Evolutionary conservation across 2,888 invertebrate genomes (phyloP).

Genomic region (Caenorhabditis wallacei): DNA sequence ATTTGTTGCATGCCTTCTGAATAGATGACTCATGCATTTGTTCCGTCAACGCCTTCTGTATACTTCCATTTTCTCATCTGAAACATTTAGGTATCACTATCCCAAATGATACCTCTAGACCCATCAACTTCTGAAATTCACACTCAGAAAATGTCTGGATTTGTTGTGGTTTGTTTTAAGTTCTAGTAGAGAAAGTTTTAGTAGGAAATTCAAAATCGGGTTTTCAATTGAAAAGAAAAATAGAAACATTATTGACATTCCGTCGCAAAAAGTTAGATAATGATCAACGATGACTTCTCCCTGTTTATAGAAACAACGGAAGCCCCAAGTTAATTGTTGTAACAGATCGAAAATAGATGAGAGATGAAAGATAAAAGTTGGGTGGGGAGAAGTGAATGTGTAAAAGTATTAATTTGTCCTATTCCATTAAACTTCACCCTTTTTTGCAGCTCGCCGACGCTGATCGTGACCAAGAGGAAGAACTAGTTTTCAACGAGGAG

Average conservation of each 20-base stretch:
- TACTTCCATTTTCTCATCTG: constrained; percentile 7
- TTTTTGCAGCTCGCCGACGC: constrained; percentile 69
- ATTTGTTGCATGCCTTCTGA: constrained; percentile 17
- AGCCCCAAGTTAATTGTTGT: constrained; percentile 1
- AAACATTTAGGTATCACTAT: constrained; percentile 7
- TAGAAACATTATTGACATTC: not conserved
- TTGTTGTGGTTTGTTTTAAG: constrained; percentile 61
- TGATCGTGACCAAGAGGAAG: constrained; percentile 74
- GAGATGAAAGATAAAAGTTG: constrained; percentile 35
- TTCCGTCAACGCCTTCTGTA: constrained; percentile 34
- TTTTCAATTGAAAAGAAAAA: not conserved
- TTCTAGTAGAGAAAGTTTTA: not conserved
- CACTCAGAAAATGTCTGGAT: constrained; percentile 59
- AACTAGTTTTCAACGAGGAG: constrained; percentile 74
- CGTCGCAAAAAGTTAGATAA: constrained; percentile 12
- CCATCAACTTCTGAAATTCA: constrained; percentile 50
- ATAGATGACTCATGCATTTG: constrained; percentile 28
- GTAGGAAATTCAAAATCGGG: too few species aligned
- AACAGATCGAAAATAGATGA: constrained; percentile 23
- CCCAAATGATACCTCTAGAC: constrained; percentile 56
- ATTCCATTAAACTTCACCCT: not conserved
- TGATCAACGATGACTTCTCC: constrained; percentile 3
- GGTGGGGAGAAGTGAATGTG: constrained; percentile 13
- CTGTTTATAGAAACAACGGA: constrained; percentile 18
- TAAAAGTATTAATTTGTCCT: not conserved